Evolutionary conservation across 2,888 invertebrate genomes (phyloP).

Genomic region (Argyra leucocephala): DNA sequence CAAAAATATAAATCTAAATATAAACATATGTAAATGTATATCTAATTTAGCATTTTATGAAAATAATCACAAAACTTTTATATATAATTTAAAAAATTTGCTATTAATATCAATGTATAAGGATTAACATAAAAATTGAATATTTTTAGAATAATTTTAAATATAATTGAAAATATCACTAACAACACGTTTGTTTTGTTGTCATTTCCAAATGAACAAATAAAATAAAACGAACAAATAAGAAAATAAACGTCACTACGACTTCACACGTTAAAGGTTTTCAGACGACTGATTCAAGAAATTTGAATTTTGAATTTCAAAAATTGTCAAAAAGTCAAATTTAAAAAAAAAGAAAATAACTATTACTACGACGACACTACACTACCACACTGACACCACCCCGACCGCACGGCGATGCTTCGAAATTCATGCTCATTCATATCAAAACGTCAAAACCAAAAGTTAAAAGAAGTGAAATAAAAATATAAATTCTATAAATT

Average conservation of each 20-base stretch:
- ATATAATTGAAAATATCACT: constrained; percentile 1
- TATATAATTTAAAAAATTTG: background rate
- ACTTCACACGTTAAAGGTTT: background rate
- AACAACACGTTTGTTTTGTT: background rate
- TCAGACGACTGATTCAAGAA: background rate
- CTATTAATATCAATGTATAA: background rate
- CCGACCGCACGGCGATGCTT: too few relatives aligned
- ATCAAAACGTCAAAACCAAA: too few relatives aligned
- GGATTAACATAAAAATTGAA: background rate
- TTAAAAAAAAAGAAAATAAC: too few relatives aligned
- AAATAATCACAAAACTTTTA: background rate
- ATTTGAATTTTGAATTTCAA: background rate
- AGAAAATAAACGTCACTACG: background rate
- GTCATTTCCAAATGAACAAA: constrained; percentile 6
- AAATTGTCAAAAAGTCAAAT: background rate
- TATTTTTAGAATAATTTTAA: background rate
- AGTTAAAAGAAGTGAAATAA: too few relatives aligned
- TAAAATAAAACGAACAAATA: background rate
- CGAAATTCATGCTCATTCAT: too few relatives aligned
- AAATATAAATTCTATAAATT: too few relatives aligned
- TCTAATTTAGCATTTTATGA: background rate
- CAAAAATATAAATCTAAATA: background rate
- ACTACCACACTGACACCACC: too few relatives aligned
- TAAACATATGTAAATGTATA: background rate
- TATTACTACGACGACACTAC: too few relatives aligned